phyloP scores from a whole-genome alignment of 2,888 invertebrate species.

The Neria commutata region DNA sequence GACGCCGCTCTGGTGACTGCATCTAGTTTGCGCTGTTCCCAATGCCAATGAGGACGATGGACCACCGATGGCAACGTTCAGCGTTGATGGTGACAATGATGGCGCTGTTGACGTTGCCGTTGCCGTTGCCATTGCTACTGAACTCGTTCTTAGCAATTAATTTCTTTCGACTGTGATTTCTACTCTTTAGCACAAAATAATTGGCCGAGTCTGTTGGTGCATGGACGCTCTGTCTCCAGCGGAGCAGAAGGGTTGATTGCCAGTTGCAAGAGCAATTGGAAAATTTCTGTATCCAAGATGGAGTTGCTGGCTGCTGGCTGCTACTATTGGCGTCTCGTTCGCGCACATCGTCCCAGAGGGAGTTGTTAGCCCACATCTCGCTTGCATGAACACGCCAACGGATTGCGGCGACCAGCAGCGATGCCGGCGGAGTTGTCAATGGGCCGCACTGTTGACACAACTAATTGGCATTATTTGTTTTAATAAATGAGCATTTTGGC shows the following conservation, averaged over 20 bases:
- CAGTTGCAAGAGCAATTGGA: not conserved
- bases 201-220: slow-evolving; percentile 28
- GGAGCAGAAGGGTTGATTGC: slow-evolving; percentile 13
- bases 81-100: slow-evolving; percentile 37
- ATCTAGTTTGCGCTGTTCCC: slow-evolving; percentile 51
- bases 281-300: slow-evolving; percentile 18
- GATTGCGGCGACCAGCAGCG: not conserved
- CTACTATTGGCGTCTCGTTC: slow-evolving; percentile 21
- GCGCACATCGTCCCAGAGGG: not conserved
- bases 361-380: not conserved
- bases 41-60: slow-evolving; percentile 32
- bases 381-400: not conserved
- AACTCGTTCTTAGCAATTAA: slow-evolving; percentile 16
- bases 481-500: slow-evolving; percentile 57
- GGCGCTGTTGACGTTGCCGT: slow-evolving; percentile 30
- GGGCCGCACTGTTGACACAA: slow-evolving; percentile 51
- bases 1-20: slow-evolving; percentile 11
- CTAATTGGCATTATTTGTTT: slow-evolving; percentile 60
- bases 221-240: not conserved
- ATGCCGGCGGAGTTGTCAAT: not conserved
- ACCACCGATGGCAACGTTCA: slow-evolving; percentile 14
- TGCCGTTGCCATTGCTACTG: slow-evolving; percentile 22
- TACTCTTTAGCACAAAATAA: slow-evolving; percentile 42
- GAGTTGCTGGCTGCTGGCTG: not conserved
- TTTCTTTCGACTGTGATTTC: slow-evolving; percentile 17